Percentiles rank a stretch among this genome's conserved stretches.
Evolutionary conservation across 2,888 invertebrate species (phyloP).

Genomic region (Sarcophaga variegata): DNA sequence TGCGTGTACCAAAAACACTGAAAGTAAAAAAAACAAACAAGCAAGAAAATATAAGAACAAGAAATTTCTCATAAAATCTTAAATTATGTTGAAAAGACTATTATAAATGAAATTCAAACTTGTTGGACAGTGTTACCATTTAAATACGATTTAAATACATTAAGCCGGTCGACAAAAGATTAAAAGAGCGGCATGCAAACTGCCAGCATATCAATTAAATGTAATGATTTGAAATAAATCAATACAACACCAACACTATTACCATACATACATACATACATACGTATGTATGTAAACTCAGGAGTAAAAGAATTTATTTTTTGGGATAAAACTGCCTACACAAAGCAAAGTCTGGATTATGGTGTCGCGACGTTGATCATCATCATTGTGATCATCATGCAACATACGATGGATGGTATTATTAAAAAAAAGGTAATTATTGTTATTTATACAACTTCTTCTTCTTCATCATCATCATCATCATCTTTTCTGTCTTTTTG

Average conservation of each 20-base stretch:
- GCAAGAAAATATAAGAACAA: neutral
- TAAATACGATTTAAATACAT: too few relatives aligned
- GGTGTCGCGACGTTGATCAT: conserved; percentile 13
- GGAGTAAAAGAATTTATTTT: neutral
- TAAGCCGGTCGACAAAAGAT: too few relatives aligned
- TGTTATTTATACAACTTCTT: conserved; percentile 43
- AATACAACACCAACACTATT: conserved; percentile 13
- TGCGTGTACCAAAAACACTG: conserved; percentile 94
- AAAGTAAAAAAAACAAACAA: conserved; percentile 74
- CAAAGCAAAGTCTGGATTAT: conserved; percentile 11
- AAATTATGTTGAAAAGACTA: too few relatives aligned
- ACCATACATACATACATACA: too few relatives aligned
- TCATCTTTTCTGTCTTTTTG: conserved; percentile 35
- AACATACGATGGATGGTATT: conserved; percentile 5
- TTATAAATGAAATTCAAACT: too few relatives aligned
- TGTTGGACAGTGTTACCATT: too few relatives aligned
- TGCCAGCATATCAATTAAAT: conserved; percentile 57
- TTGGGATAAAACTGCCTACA: conserved; percentile 53
- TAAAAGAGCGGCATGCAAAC: neutral
- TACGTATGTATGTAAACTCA: neutral
- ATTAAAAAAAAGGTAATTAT: conserved; percentile 59
- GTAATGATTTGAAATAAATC: conserved; percentile 61
- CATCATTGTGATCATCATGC: conserved; percentile 7
- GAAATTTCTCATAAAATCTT: neutral
- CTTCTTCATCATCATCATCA: conserved; percentile 45